Evolutionary conservation across 1,140 invertebrate species (phyloP), one percentile per base, ranked within the genome.

Genomic region (Goniozus legneri): DNA sequence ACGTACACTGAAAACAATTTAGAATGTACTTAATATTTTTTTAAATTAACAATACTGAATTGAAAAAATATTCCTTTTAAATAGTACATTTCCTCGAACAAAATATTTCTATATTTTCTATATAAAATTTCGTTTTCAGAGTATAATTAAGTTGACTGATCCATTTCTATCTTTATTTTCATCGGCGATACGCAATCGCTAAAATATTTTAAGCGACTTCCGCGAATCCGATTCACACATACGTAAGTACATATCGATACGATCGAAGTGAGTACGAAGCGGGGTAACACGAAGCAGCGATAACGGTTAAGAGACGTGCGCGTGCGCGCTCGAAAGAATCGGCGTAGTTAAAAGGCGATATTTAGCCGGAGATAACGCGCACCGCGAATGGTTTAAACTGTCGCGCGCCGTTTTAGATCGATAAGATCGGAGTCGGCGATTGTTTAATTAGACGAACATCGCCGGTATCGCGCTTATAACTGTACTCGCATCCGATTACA

Each of bases 371-470:
- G 51, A 57, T 27, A 27, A 36, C n/a, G 33, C 20, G 47, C 42
- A 14, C 42, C 19, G 32, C 43, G 6, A 12, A 12, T 27, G 6
- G 22, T 7, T 27, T 38, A 44, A 37, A 56, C 49, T 49, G 44
- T 55, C 48, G 52, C 44, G 41, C 27, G 33, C 16, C 8, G 54
- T 16, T 56, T 56, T 56, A 56, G 45, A 58, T 52, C 50, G 54
- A 58, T 56, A 52, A 58, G 54, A 58, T 58, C 37, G 21, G 13
- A 27, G 19, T 31, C 31, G 40, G 40, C 38, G 44, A 56, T 52
- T 52, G 43, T 44, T 58, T 58, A 58, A 58, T 58, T 58, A 56
- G 45, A 58, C 53, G 55, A 43, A 38, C 44, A 48, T 42, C 24
- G 27, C 22, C 13, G 39, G 34, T 30, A 10, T 20, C 10, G 41